Conservation (phyloP, 1,140 invertebrate species). For the Globodera rostochiensis region DNA sequence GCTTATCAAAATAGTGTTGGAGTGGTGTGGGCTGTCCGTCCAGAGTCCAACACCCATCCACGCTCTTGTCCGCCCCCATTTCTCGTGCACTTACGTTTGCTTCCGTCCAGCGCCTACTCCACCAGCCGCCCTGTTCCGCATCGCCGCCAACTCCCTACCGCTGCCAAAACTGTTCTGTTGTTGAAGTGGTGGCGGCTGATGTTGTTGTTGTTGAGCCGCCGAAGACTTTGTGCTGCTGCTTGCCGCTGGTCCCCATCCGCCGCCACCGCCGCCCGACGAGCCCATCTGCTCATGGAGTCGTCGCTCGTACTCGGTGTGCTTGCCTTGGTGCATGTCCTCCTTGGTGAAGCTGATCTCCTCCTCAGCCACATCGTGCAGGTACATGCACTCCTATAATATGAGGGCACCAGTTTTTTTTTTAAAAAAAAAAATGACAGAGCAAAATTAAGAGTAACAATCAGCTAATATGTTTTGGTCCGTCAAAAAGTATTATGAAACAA, state of each 20-base stretch:
- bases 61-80: too few relatives aligned
- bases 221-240: not conserved
- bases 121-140: not conserved
- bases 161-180: constrained; percentile 12
- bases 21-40: too few relatives aligned
- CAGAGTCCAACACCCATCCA: too few relatives aligned
- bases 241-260: not conserved
- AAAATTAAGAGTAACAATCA: too few relatives aligned
- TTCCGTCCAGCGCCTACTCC: not conserved
- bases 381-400: constrained; percentile 86
- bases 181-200: not conserved
- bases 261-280: not conserved
- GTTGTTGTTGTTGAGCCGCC: not conserved
- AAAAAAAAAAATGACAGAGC: not conserved
- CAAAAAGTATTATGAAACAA: not conserved
- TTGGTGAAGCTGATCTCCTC: constrained; percentile 94
- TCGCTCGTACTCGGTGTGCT: constrained; percentile 75
- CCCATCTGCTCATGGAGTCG: constrained; percentile 45
- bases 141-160: not conserved
- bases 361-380: constrained; percentile 95
- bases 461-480: too few relatives aligned
- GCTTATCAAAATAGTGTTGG: too few relatives aligned
- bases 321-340: constrained; percentile 98
- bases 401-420: not conserved
- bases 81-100: not conserved